Conservation (phyloP, 2,797 vertebrate genomes). For the Lutjanus argentimaculatus region DNA sequence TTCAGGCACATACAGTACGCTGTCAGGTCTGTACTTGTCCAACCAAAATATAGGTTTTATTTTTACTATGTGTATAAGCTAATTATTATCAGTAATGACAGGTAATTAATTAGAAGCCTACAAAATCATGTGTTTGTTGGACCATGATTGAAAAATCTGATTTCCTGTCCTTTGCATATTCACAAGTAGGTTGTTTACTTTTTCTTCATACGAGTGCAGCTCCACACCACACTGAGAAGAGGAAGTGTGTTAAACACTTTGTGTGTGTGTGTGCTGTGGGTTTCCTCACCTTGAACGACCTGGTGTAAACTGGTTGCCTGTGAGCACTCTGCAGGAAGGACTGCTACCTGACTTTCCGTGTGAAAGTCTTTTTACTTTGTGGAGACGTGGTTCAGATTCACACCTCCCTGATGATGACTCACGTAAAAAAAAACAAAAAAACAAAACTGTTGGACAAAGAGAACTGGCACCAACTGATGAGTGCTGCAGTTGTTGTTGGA, state of each 20-base stretch:
- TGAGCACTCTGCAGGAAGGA: background rate
- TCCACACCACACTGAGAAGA: background rate
- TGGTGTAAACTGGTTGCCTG: background rate
- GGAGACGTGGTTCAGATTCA: too few relatives aligned
- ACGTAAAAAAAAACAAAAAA: conserved; percentile 8
- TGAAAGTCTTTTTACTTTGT: conserved; percentile 20
- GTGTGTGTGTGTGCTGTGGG: background rate
- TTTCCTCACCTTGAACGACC: conserved; percentile 4
- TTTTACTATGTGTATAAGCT: background rate
- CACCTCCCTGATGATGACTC: conserved; percentile 22
- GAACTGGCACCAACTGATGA: background rate
- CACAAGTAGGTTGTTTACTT: background rate
- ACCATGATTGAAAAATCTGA: background rate
- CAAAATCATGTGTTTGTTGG: background rate
- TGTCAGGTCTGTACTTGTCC: background rate
- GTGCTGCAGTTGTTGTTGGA: background rate
- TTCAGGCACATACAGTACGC: background rate
- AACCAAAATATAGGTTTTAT: background rate
- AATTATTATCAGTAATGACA: background rate
- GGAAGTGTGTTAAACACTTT: background rate
- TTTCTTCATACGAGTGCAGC: background rate
- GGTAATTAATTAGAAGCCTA: background rate
- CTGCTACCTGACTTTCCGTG: conserved; percentile 6
- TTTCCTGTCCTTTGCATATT: background rate
- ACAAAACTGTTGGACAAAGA: conserved; percentile 12